These are phyloP conservation scores for Camponotus pennsylvanicus DNA, from an alignment of 1,140 invertebrate genomes.

Conservation along the genomic window DNA sequence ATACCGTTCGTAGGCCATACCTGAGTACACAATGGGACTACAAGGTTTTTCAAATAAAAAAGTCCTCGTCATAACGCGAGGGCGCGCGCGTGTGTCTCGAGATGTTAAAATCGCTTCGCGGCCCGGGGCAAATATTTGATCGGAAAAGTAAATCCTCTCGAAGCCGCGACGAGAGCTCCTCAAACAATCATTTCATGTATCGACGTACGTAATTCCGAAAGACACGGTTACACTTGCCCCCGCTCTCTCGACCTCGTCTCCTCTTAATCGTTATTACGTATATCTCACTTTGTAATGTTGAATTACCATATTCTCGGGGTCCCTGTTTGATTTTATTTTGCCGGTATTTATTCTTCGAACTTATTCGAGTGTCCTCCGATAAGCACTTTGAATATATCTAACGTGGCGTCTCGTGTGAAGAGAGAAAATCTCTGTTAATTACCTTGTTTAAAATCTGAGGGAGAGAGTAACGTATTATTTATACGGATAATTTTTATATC, in stretches of 20 bases:
- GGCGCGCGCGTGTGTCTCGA: constrained; percentile 64
- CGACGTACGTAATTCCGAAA: constrained; percentile 34
- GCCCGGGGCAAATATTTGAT: constrained; percentile 73
- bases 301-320: constrained; percentile 31
- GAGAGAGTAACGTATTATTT: neutral
- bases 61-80: constrained; percentile 44
- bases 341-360: constrained; percentile 5
- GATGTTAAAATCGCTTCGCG: constrained; percentile 74
- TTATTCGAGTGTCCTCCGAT: neutral
- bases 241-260: neutral
- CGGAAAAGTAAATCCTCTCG: constrained; percentile 71
- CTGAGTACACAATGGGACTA: constrained; percentile 71
- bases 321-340: constrained; percentile 39
- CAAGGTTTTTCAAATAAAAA: constrained; percentile 73
- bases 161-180: constrained; percentile 68
- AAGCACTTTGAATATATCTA: constrained; percentile 17
- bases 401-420: neutral
- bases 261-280: constrained; percentile 53
- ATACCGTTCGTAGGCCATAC: constrained; percentile 59
- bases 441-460: neutral
- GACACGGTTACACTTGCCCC: constrained; percentile 45
- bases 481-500: neutral
- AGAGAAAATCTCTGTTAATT: constrained; percentile 24
- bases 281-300: constrained; percentile 13
- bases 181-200: constrained; percentile 73